Conservation (phyloP, 2,797 vertebrate species). For the Hapalemur alaotrensis region DNA sequence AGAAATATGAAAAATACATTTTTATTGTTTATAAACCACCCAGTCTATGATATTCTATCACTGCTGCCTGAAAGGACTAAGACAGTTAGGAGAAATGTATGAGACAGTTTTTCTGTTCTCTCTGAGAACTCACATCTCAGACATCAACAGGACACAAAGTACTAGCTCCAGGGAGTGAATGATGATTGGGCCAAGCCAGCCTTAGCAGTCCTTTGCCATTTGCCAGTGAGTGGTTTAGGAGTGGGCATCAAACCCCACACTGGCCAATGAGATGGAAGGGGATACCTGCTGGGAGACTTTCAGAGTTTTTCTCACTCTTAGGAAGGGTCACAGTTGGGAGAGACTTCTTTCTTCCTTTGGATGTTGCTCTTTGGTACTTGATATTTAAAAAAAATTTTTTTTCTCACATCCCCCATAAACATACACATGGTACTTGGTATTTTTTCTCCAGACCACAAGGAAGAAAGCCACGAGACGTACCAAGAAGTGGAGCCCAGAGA, state of each 20-base stretch:
- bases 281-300: not conserved
- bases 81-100: constrained; percentile 67
- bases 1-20: not conserved
- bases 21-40: not conserved
- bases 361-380: not conserved
- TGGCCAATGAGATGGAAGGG: not conserved
- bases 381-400: too few species aligned
- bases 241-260: not conserved
- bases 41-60: not conserved
- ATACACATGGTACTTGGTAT: not conserved
- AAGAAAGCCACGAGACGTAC: not conserved
- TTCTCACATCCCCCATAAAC: too few species aligned
- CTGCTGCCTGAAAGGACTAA: not conserved
- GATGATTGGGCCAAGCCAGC: not conserved
- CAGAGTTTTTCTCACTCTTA: not conserved
- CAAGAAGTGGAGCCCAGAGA: not conserved
- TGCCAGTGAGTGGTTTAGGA: not conserved
- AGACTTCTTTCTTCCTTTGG: not conserved
- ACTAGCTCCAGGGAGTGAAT: not conserved
- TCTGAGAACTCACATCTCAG: not conserved
- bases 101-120: constrained; percentile 53
- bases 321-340: not conserved
- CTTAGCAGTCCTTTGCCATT: not conserved
- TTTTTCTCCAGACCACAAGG: not conserved
- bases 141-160: not conserved